A percentile compares a stretch with the other conserved stretches of the same genome.
Conservation (phyloP, 1,140 invertebrate genomes). For the Zaprionus capensis region DNA sequence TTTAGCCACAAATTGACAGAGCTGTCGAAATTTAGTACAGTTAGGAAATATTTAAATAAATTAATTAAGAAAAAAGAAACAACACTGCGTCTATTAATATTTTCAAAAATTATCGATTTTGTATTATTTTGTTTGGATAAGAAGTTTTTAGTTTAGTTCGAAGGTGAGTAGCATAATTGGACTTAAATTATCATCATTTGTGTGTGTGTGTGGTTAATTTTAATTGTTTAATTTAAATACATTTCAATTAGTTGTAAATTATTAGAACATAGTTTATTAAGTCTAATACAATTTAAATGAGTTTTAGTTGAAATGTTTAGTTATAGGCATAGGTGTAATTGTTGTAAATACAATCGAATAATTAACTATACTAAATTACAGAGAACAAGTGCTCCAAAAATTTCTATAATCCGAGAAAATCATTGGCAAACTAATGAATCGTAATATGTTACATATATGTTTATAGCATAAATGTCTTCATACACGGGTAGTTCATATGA, state of each 20-base stretch:
- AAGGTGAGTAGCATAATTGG: conserved; percentile 73
- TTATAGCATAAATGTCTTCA: neutral
- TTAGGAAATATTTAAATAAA: conserved; percentile 19
- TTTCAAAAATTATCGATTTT: conserved; percentile 74
- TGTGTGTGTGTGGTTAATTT: conserved; percentile 59
- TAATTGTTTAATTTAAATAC: conserved; percentile 67
- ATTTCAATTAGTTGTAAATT: conserved; percentile 79
- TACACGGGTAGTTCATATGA: conserved; percentile 2
- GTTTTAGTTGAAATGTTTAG: conserved; percentile 26
- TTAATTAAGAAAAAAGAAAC: conserved; percentile 16
- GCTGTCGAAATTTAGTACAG: conserved; percentile 36
- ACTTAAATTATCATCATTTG: conserved; percentile 47
- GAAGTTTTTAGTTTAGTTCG: conserved; percentile 53
- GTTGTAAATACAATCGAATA: conserved; percentile 75
- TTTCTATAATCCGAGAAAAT: conserved; percentile 37
- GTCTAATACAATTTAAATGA: conserved; percentile 66
- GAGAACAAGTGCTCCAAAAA: conserved; percentile 51
- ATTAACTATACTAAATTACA: conserved; percentile 75
- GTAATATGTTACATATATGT: conserved; percentile 2
- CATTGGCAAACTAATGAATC: conserved; percentile 24
- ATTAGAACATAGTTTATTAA: conserved; percentile 62
- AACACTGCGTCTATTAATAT: conserved; percentile 55
- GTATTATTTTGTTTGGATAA: conserved; percentile 70
- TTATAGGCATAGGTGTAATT: conserved; percentile 55
- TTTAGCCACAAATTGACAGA: conserved; percentile 44